Conservation (phyloP, 2,888 invertebrate genomes). For the Trichacis sp. region DNA sequence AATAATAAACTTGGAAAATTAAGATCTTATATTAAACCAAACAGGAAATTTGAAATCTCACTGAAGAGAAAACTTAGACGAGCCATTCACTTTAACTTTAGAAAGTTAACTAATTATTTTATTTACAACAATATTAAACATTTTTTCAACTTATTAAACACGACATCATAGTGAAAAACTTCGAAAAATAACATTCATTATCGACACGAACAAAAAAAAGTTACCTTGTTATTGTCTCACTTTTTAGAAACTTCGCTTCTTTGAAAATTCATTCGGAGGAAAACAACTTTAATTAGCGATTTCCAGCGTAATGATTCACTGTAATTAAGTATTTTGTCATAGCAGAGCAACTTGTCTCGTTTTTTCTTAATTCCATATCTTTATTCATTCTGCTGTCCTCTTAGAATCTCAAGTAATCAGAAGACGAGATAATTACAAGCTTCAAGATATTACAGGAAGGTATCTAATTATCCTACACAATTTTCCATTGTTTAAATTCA, state of each 20-base stretch:
- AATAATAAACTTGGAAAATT: no score
- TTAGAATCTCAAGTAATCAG: neutral
- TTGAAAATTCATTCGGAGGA: slow-evolving; percentile 25
- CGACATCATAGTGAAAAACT: neutral
- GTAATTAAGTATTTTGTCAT: slow-evolving; percentile 33
- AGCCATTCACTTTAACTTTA: no score
- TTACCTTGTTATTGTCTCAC: slow-evolving; percentile 29
- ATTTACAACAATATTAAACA: no score
- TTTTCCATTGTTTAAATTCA: no score
- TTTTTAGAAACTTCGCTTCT: slow-evolving; percentile 16
- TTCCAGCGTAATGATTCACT: slow-evolving; percentile 24
- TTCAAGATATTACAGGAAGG: neutral
- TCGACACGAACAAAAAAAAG: slow-evolving; percentile 18
- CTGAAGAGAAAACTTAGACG: no score
- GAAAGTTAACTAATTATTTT: no score
- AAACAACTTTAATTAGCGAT: slow-evolving; percentile 32
- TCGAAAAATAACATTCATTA: slow-evolving; percentile 7
- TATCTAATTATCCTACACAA: neutral
- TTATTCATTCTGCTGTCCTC: neutral
- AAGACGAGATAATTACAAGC: neutral
- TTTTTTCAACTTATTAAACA: no score
- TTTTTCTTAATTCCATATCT: slow-evolving; percentile 15
- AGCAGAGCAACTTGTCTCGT: slow-evolving; percentile 8
- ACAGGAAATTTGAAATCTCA: no score
- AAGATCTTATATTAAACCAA: no score